Base-by-base conservation (phyloP, 1,140 invertebrate species). In the Drosophila simulans region DNA sequence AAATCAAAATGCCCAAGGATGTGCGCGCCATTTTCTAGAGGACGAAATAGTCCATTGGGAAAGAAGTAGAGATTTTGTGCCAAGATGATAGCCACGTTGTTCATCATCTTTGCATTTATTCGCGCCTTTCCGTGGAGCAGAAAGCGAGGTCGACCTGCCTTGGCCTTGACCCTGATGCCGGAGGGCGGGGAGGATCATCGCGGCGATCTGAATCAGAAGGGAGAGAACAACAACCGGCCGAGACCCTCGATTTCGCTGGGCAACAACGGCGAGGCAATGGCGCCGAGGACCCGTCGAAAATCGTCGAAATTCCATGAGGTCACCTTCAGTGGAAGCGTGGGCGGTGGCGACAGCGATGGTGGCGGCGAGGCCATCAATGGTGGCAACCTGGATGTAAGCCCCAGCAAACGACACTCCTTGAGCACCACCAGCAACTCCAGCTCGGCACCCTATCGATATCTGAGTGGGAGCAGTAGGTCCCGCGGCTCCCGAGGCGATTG, bases 41-140 rank as follows among this genome's bases (percentile, higher is more conserved):
- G 0, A n/a, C 48, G 15, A 7, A 27, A 5, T 13, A n/a, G 37
- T 37, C 34, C 56, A 8, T 58, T 59, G 13, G 45, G 4, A 68
- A 49, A 62, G 52, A n/a, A 54, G 15, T 35, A 22, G 39, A 25
- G 39, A 63, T 17, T 43, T 13, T 15, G 25, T 34, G 13, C 27
- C 66, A 63, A 57, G 27, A 92, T 92, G 91, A 92, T 92, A 77
- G 91, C 91, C 74, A 92, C 91, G 48, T 70, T 92, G 54, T 92
- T 92, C 68, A 91, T 92, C 35, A 83, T 92, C 15, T 92, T 92
- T 86, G 91, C 90, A 84, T 92, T 92, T 79, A 89, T 92, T 68
- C 90, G 91, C 56, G 89, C 91, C 56, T 91, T 92, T 55, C 90
- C 86, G 62, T 92, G 91, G 91, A 77, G 77, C n/a, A 77, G 91